A percentile compares a stretch with the other conserved stretches of the same genome.
These are phyloP conservation scores for Megalopta genalis DNA, from an alignment of 1,140 invertebrate genomes.

Conservation along the genomic window DNA sequence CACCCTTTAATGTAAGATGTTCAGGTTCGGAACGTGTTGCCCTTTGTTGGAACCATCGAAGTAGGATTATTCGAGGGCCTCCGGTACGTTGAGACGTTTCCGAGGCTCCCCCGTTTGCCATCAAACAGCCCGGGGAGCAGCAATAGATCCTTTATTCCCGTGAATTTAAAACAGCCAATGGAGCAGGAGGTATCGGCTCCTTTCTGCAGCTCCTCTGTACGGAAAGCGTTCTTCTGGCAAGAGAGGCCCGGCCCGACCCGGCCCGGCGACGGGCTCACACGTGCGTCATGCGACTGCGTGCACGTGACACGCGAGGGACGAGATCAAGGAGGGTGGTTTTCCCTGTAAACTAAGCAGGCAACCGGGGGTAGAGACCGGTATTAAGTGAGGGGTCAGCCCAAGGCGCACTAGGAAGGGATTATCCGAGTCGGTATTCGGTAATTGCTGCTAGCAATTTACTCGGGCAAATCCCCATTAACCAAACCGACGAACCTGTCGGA, in stretches of 20 bases:
- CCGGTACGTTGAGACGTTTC: not conserved
- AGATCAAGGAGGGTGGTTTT: slow-evolving; percentile 63
- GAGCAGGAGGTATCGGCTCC: not conserved
- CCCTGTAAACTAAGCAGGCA: slow-evolving; percentile 72
- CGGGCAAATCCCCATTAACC: slow-evolving; percentile 72
- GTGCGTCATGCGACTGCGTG: slow-evolving; percentile 54
- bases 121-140: not conserved
- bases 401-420: slow-evolving; percentile 68
- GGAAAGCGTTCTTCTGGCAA: slow-evolving; percentile 68
- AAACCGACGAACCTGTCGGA: slow-evolving; percentile 55
- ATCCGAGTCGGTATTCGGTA: slow-evolving; percentile 69
- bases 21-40: too few species aligned
- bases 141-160: not conserved
- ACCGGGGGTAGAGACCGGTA: slow-evolving; percentile 36
- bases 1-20: too few species aligned
- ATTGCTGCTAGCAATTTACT: slow-evolving; percentile 73
- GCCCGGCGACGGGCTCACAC: slow-evolving; percentile 42
- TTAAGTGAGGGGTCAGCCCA: slow-evolving; percentile 60
- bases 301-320: slow-evolving; percentile 68
- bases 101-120: not conserved
- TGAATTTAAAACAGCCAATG: slow-evolving; percentile 21
- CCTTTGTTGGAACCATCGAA: too few species aligned
- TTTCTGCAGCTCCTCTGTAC: not conserved
- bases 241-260: slow-evolving; percentile 54
- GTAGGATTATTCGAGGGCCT: not conserved